phyloP scores from a whole-genome alignment of 1,140 invertebrate species.

The Melitaea cinxia region DNA sequence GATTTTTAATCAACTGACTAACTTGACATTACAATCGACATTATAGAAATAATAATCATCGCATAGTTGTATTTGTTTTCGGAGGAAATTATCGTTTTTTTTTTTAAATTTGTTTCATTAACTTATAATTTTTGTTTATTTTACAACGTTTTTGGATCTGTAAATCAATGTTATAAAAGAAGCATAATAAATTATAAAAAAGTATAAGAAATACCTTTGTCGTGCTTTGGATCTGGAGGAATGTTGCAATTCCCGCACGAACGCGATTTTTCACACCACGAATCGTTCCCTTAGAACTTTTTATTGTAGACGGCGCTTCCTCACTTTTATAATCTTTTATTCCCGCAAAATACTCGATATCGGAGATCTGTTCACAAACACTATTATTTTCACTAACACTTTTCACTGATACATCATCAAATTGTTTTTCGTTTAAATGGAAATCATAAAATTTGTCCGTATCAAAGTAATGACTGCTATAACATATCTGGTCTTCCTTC shows the following conservation, averaged over 20 bases:
- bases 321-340: conserved; percentile 88
- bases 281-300: conserved; percentile 94
- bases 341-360: conserved; percentile 90
- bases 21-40: conserved; percentile 11
- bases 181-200: conserved; percentile 40
- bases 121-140: neutral
- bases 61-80: conserved; percentile 5
- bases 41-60: conserved; percentile 4
- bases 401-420: conserved; percentile 77
- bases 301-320: conserved; percentile 87
- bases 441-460: conserved; percentile 91
- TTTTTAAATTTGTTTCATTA: neutral
- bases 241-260: conserved; percentile 95
- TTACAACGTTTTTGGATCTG: neutral
- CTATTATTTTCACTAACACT: conserved; percentile 73
- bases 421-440: conserved; percentile 89
- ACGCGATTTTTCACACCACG: conserved; percentile 96
- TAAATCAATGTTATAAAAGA: conserved; percentile 9
- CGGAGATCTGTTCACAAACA: conserved; percentile 71
- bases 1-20: conserved; percentile 32
- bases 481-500: conserved; percentile 79
- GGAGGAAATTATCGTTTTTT: conserved; percentile 1
- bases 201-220: conserved; percentile 77
- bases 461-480: conserved; percentile 84
- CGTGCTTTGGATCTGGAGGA: conserved; percentile 90